Conservation (phyloP, 2,888 invertebrate species). For the Glaucopsyche alexis region DNA sequence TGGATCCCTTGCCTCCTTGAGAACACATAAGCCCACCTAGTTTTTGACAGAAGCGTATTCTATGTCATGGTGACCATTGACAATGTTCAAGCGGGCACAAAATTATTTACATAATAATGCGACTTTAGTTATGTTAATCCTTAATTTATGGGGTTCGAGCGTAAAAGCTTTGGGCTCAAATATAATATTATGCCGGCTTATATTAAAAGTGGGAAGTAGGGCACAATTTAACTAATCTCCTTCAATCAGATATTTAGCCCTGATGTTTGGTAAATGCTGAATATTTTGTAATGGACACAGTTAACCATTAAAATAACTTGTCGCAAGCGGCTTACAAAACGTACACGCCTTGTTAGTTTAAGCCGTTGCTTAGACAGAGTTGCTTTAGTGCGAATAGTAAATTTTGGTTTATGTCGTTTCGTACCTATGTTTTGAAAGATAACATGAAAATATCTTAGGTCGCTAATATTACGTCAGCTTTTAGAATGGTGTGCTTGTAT, state of each 20-base stretch:
- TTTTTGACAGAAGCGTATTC: neutral
- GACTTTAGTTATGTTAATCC: constrained; percentile 3
- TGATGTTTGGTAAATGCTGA: constrained; percentile 9
- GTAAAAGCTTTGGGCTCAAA: neutral
- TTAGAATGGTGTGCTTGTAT: neutral
- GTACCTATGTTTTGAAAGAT: constrained; percentile 22
- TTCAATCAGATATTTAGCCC: neutral
- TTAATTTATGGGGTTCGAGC: constrained; percentile 7
- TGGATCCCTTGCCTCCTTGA: neutral
- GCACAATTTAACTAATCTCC: constrained; percentile 7
- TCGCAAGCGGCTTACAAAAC: constrained; percentile 24
- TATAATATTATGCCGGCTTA: neutral
- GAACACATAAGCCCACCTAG: neutral
- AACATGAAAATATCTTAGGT: constrained; percentile 9
- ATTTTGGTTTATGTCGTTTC: constrained; percentile 15
- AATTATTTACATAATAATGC: neutral
- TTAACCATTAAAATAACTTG: constrained; percentile 17
- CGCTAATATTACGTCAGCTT: constrained; percentile 1
- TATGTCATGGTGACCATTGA: neutral
- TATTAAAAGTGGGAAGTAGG: neutral
- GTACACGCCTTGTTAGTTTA: constrained; percentile 22
- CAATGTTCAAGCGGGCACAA: neutral
- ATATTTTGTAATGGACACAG: neutral
- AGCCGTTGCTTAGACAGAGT: neutral
- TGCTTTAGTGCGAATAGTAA: constrained; percentile 9